Evolutionary conservation across 2,797 vertebrate species (phyloP), one percentile per base, ranked within the genome.

Genomic region (Percopsis omiscomaycus): DNA sequence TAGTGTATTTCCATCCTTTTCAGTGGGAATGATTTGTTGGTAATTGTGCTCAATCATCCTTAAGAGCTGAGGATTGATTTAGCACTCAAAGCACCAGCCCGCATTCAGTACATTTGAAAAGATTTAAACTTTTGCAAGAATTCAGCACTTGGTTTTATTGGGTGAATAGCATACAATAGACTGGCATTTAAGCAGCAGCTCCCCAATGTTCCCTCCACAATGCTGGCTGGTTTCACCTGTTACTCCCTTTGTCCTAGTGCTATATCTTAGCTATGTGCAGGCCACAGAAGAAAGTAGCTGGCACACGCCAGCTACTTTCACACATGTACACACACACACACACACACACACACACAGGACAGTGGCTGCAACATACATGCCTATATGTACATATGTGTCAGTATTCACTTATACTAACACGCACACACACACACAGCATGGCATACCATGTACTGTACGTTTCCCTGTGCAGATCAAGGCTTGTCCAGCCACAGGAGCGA

Each of bases 391-490:
- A 55, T 28, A 55, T n/a, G 5, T 22, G 54, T 16, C 30, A 37
- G 16, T 44, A 57, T 57, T 57, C 55, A 58, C 50, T 59, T 32
- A 60, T 2, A 3, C 12, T 61, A n/a, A 12, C 44, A 52, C 65
- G 12, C n/a, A 44, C 22, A 48, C 44, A 11, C 42, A 42, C 55
- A n/a, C 13, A 58, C 29, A 46, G 32, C 47, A 59, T 49, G 66
- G 64, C 68, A 55, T 57, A 65, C 30, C 55, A 52, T 49, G 28
- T 37, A 60, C 60, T 37, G 77, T 44, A 55, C 58, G 71, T 64
- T 56, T 60, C 74, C 67, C 71, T 59, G 73, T 82, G 75, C 80
- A 89, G 87, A 89, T 91, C 84, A 88, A 89, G 88, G 88, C 81
- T 90, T 82, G 87, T 85, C 87, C 75, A 71, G 73, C 74, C 78